A percentile compares a stretch with the other conserved stretches of the same genome.
Evolutionary conservation across 2,888 invertebrate genomes (phyloP).

Genomic region (Ctenicera cuprea): DNA sequence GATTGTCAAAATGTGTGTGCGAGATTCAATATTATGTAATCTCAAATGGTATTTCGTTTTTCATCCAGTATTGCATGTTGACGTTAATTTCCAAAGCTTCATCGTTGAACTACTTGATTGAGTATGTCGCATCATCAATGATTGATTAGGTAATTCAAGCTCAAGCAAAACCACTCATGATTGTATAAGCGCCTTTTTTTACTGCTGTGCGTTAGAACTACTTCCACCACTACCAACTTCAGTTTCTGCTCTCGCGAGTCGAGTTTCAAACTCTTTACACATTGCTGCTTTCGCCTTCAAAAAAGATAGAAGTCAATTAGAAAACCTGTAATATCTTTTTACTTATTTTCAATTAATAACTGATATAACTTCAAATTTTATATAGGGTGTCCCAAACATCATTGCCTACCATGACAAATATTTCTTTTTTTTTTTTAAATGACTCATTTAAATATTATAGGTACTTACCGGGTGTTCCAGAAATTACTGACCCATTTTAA

Average conservation of each 20-base stretch:
- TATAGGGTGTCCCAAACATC: too few relatives aligned
- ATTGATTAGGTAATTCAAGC: slow-evolving; percentile 38
- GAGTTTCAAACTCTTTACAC: slow-evolving; percentile 70
- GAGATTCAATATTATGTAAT: slow-evolving; percentile 49
- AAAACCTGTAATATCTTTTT: too few relatives aligned
- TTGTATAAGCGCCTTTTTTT: slow-evolving; percentile 16
- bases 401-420: too few relatives aligned
- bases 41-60: slow-evolving; percentile 39
- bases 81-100: slow-evolving; percentile 30
- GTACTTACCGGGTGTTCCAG: too few relatives aligned
- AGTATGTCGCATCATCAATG: slow-evolving; percentile 38
- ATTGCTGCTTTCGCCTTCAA: slow-evolving; percentile 69
- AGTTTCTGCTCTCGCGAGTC: slow-evolving; percentile 68
- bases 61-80: slow-evolving; percentile 32
- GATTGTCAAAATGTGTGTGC: slow-evolving; percentile 54
- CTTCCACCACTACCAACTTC: slow-evolving; percentile 57
- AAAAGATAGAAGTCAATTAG: background rate
- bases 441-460: too few relatives aligned
- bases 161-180: slow-evolving; percentile 12
- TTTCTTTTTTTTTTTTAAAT: too few relatives aligned
- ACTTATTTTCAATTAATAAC: too few relatives aligned
- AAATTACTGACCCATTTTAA: too few relatives aligned
- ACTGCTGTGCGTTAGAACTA: slow-evolving; percentile 36
- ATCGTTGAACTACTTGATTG: slow-evolving; percentile 38
- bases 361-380: too few relatives aligned